Percentiles rank a stretch among this genome's conserved stretches.
phyloP scores from a whole-genome alignment of 2,888 invertebrate genomes.

The Endomychus coccineus region DNA sequence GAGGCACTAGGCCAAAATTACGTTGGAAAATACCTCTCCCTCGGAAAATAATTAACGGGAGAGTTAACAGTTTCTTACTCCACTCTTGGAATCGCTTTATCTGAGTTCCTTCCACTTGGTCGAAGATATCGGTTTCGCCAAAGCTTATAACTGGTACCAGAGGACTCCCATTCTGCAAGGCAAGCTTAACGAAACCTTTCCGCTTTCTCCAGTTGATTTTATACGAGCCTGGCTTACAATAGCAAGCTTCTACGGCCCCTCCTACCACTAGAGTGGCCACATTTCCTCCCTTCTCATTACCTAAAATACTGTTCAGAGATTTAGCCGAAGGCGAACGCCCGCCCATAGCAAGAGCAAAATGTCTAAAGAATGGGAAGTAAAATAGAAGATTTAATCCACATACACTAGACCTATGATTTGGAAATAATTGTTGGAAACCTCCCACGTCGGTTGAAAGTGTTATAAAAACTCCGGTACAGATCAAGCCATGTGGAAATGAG shows the following conservation, averaged over 20 bases:
- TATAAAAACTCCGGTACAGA: conserved; percentile 71
- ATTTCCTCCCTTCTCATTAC: conserved; percentile 29
- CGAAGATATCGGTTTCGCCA: conserved; percentile 81
- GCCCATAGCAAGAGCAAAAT: conserved; percentile 52
- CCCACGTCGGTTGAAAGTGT: conserved; percentile 59
- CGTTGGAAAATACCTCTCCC: conserved; percentile 92
- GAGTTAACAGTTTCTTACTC: conserved; percentile 58
- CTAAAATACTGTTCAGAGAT: conserved; percentile 56
- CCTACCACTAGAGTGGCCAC: conserved; percentile 70
- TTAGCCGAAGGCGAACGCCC: conserved; percentile 51
- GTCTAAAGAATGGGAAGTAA: conserved; percentile 58
- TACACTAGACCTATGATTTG: conserved; percentile 39
- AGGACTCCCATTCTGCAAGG: conserved; percentile 53
- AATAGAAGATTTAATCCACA: conserved; percentile 58
- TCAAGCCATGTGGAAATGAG: conserved; percentile 80
- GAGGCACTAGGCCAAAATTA: conserved; percentile 76
- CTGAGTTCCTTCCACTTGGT: conserved; percentile 61
- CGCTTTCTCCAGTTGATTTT: conserved; percentile 60
- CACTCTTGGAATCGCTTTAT: conserved; percentile 59
- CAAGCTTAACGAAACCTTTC: conserved; percentile 50
- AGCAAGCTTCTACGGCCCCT: conserved; percentile 78
- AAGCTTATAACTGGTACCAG: conserved; percentile 86
- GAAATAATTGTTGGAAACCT: conserved; percentile 40
- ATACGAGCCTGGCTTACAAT: conserved; percentile 65
- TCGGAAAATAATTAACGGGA: conserved; percentile 67